Base-by-base conservation (phyloP, 2,113 vertebrate genomes). In the Clarias gariepinus region DNA sequence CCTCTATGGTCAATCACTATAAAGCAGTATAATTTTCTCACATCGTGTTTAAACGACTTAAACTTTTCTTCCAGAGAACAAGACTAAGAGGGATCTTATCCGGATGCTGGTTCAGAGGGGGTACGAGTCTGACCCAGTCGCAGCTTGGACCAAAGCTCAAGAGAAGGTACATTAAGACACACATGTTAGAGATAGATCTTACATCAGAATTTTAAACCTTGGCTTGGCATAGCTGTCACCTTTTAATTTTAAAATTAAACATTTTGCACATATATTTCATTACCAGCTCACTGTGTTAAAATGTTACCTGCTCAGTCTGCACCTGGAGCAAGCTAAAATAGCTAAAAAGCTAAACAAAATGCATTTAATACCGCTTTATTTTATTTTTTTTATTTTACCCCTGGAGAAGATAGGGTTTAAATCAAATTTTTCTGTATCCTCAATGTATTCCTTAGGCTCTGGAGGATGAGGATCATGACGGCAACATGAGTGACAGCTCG, bases 61-160 rank as follows among this genome's bases (percentile, higher is more conserved):
- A 71, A 18, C 21, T 55, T 69, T n/a, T 47, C 47, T 52, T 89
- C 4, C 94, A 99, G 98, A 99, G 92, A 99, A 99, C 94, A 99
- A 98, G 94, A 95, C 96, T 79, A 99, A 98, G 93, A 96, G 95
- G 83, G 98, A 99, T 85, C 95, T 99, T 91, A 97, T 98, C 94
- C 96, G 97, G 90, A 96, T 99, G 97, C 93, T 99, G 92, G 94
- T 99, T 78, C 97, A 98, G 95, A 97, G 96, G 92, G 98, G 98
- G 88, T 99, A 93, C 87, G 98, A 99, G 92, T 99, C 98, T 15
- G 98, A 99, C 92, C 98, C 98, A n/a, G 96, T 99, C 81, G 96
- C 94, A 89, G 96, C 97, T 78, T 99, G 98, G 98, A 93, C 95
- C 89, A 98, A 96, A 92, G 96, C 98, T 87, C 98, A 99, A 94